Evolutionary conservation across 2,797 vertebrate genomes (phyloP).

Genomic region (Artibeus jamaicensis): DNA sequence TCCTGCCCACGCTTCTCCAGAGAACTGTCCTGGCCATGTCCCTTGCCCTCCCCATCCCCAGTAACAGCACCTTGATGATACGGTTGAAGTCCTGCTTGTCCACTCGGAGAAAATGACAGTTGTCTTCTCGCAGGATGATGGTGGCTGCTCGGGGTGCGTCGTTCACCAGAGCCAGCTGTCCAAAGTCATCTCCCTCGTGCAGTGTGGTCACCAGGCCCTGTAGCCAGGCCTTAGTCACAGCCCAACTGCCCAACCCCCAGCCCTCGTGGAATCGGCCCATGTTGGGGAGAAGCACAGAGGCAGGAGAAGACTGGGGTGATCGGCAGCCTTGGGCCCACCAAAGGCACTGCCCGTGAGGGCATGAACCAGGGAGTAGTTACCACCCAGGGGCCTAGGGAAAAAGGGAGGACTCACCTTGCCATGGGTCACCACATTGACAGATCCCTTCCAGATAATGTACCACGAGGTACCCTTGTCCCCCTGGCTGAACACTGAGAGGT

Average conservation of each 20-base stretch:
- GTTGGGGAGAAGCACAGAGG: neutral
- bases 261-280: neutral
- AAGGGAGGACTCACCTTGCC: constrained; percentile 88
- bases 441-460: constrained; percentile 99
- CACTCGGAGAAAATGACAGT: constrained; percentile 95
- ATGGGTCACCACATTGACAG: constrained; percentile 96
- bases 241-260: neutral
- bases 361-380: neutral
- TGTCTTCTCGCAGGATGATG: constrained; percentile 94
- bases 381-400: neutral
- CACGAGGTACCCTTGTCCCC: constrained; percentile 97
- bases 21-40: rapidly evolving
- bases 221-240: constrained; percentile 3
- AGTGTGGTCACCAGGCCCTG: constrained; percentile 94
- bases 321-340: neutral
- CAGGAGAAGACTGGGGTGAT: neutral
- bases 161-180: constrained; percentile 95
- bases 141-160: constrained; percentile 94
- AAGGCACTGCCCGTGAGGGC: neutral
- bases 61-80: constrained; percentile 90
- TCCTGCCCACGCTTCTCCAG: neutral
- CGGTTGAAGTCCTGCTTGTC: constrained; percentile 97
- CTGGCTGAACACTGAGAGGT: constrained; percentile 93
- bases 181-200: constrained; percentile 96
- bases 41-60: neutral